Conservation (phyloP, 2,888 invertebrate species). For the Physocephala rufipes region DNA sequence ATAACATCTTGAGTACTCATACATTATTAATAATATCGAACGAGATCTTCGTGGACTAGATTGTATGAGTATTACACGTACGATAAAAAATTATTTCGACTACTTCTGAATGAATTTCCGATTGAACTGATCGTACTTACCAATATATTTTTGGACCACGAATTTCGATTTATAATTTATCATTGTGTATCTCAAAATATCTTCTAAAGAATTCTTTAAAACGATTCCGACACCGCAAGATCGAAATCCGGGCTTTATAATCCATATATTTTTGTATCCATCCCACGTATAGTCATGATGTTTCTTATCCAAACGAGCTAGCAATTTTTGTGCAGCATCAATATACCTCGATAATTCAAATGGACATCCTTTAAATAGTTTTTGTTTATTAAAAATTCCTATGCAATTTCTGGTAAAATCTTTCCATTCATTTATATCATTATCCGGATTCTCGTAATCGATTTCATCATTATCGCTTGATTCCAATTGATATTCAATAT, state of each 20-base stretch:
- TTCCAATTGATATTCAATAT: slow-evolving; percentile 50
- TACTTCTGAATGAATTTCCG: neutral
- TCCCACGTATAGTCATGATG: slow-evolving; percentile 76
- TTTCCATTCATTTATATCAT: slow-evolving; percentile 46
- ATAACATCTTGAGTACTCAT: too few species aligned
- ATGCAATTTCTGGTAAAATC: slow-evolving; percentile 53
- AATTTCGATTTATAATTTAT: slow-evolving; percentile 72
- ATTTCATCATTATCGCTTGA: slow-evolving; percentile 52
- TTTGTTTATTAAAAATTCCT: slow-evolving; percentile 59
- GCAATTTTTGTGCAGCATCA: slow-evolving; percentile 68
- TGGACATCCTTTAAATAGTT: slow-evolving; percentile 52
- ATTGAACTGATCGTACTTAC: slow-evolving; percentile 65
- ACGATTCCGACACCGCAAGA: slow-evolving; percentile 86
- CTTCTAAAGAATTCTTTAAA: slow-evolving; percentile 78
- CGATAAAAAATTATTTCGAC: too few species aligned
- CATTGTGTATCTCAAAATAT: slow-evolving; percentile 73
- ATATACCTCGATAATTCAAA: slow-evolving; percentile 47
- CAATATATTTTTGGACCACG: slow-evolving; percentile 91
- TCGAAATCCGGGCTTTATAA: slow-evolving; percentile 85
- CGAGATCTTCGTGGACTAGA: too few species aligned
- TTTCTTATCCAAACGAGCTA: slow-evolving; percentile 70
- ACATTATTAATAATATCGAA: too few species aligned
- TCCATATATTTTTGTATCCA: slow-evolving; percentile 88
- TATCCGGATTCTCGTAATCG: slow-evolving; percentile 32
- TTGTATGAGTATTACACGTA: too few species aligned